These are phyloP conservation scores for Psix sp. DNA, from an alignment of 1,140 invertebrate species.

Conservation along the genomic window DNA sequence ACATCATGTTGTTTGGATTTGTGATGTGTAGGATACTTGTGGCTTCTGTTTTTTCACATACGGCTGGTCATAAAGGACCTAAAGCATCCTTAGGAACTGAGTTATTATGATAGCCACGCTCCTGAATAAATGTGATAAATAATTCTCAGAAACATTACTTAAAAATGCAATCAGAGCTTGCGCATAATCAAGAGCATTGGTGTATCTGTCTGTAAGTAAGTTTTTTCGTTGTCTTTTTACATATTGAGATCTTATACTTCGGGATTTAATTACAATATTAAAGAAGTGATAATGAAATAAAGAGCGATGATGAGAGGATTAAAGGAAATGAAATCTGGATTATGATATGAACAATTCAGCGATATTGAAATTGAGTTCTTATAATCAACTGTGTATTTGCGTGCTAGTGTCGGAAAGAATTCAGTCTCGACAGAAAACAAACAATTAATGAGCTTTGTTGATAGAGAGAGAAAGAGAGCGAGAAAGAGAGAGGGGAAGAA, in stretches of 20 bases:
- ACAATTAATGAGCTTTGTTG: conserved; percentile 24
- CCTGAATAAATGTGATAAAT: conserved; percentile 37
- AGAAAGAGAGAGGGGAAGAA: conserved; percentile 22
- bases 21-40: conserved; percentile 26
- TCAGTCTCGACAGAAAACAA: conserved; percentile 53
- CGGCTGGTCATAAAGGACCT: conserved; percentile 16
- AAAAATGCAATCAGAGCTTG: conserved; percentile 55
- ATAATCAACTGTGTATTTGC: conserved; percentile 17
- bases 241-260: conserved; percentile 41
- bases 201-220: conserved; percentile 14
- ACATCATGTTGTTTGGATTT: conserved; percentile 41
- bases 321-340: neutral
- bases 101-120: conserved; percentile 25
- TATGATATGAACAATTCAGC: conserved; percentile 6
- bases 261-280: neutral
- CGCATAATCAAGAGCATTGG: conserved; percentile 40
- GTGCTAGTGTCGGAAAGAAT: conserved; percentile 19
- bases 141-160: conserved; percentile 42
- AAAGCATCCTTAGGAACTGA: conserved; percentile 43
- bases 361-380: conserved; percentile 24
- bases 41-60: conserved; percentile 23
- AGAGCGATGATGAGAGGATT: no score
- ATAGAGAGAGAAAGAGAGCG: conserved; percentile 9
- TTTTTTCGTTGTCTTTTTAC: conserved; percentile 17
- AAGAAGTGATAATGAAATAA: neutral